phyloP scores from a whole-genome alignment of 2,797 vertebrate genomes.

The Peromyscus nudipes region DNA sequence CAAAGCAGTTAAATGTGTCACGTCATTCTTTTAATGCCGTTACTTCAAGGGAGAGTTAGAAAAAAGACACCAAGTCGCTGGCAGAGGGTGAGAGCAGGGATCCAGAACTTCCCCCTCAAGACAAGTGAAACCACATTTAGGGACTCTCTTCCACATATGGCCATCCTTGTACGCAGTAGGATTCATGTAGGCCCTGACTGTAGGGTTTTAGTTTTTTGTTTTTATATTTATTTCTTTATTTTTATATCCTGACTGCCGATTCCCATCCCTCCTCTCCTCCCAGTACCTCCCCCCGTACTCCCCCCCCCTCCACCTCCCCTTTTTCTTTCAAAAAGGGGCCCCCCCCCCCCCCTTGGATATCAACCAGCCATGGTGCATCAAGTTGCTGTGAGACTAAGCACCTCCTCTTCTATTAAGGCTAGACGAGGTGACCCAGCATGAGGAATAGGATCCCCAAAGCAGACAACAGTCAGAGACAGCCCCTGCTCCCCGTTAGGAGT shows the following conservation, averaged over 20 bases:
- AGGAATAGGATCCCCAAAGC: neutral
- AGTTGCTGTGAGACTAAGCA: neutral
- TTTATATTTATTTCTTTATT: neutral
- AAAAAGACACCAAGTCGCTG: conserved; percentile 23
- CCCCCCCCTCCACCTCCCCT: neutral
- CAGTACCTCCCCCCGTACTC: neutral
- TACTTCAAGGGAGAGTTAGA: conserved; percentile 68
- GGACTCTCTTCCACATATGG: neutral
- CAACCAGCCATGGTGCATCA: neutral
- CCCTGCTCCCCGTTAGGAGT: neutral
- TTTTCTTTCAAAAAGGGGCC: neutral
- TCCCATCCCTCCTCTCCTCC: neutral
- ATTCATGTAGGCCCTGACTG: neutral
- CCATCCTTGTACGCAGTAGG: too few relatives aligned
- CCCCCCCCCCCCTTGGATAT: neutral
- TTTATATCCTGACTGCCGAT: neutral
- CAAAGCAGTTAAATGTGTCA: conserved; percentile 56
- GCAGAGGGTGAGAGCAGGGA: neutral
- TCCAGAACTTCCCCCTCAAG: neutral
- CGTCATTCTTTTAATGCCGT: conserved; percentile 49
- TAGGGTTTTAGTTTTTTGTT: neutral
- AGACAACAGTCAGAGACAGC: neutral
- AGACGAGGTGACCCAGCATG: neutral
- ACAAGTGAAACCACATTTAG: neutral
- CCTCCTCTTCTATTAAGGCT: neutral